Base-by-base conservation (phyloP, 2,888 invertebrate genomes). In the Drosophila cognata region DNA sequence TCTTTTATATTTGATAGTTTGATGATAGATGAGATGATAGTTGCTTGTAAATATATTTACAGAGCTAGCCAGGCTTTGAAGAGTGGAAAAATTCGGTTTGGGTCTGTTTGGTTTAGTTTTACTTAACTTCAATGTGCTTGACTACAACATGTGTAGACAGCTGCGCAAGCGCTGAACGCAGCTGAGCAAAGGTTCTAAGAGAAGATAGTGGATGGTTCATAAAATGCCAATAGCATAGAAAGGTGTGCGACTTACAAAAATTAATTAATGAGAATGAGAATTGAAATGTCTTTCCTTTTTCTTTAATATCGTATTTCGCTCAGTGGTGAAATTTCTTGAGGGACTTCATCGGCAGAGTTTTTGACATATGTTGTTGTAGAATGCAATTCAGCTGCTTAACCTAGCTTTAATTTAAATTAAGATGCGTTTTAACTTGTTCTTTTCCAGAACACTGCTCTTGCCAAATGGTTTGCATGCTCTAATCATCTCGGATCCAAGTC, bases 381-480 rank as follows among this genome's bases (percentile, higher is more conserved):
- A 1, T 6, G 21, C 3, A 21, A 46, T 13, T 21, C 43, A 46
- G 21, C 25, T 35, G 11, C 18, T 6, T 36, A 35, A 6, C 16
- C 0, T 25, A 25, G 53, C 53, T 35, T 16, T 13, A 36, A 25
- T 7, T 6, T 4, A 52, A 29, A 52, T 52, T n/a, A 52, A 52
- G 13, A 21, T 36, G 36, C 11, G 55, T n/a, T 11, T 28, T 10
- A 38, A 7, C n/a, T 28, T 13, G 7, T 29, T 16, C 0, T 1
- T 50, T 68, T 70, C 4, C 81, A 96, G 96, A 91, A 95, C 95
- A 2, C 94, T 96, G 59, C 93, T 94, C 51, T 92, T 97, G 64
- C 93, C 94, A 67, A 97, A 97, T 94, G 97, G 96, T 0, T 92
- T 97, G 76, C 95, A 94, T 61, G 96, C 95, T 5, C 94, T 97